Evolutionary conservation across 2,888 invertebrate genomes (phyloP).

Genomic region (Eugnorisma glareosa): DNA sequence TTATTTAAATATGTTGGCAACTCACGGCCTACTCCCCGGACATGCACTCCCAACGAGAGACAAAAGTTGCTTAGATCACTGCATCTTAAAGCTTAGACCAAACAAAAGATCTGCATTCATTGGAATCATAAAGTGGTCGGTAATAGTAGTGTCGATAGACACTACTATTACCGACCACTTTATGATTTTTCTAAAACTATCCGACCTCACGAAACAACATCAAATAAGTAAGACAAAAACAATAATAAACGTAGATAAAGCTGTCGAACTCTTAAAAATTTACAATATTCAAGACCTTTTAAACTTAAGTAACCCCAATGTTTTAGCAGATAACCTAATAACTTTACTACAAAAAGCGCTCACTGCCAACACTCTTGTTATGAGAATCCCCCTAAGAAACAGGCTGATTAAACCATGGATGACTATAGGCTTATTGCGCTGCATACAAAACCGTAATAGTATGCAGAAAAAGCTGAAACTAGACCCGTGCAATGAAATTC

Average conservation of each 20-base stretch:
- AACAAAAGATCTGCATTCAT: background rate
- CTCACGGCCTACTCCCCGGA: background rate
- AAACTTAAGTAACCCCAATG: background rate
- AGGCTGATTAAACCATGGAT: no score
- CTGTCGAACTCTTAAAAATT: background rate
- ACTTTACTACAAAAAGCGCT: no score
- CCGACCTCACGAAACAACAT: background rate
- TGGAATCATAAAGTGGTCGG: no score
- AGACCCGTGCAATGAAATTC: no score
- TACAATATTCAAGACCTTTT: background rate
- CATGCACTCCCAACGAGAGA: background rate
- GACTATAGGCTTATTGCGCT: no score
- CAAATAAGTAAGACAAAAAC: background rate
- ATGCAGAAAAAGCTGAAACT: no score
- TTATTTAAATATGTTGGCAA: constrained; percentile 7
- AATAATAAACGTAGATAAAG: background rate
- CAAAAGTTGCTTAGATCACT: background rate
- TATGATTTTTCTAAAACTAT: background rate
- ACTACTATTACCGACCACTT: background rate
- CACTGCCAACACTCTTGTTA: no score
- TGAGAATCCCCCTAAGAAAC: no score
- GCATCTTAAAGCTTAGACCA: background rate
- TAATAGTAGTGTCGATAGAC: no score
- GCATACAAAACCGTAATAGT: no score
- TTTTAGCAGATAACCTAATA: no score